phyloP scores from a whole-genome alignment of 2,888 invertebrate species.

The Eristalis pertinax region DNA sequence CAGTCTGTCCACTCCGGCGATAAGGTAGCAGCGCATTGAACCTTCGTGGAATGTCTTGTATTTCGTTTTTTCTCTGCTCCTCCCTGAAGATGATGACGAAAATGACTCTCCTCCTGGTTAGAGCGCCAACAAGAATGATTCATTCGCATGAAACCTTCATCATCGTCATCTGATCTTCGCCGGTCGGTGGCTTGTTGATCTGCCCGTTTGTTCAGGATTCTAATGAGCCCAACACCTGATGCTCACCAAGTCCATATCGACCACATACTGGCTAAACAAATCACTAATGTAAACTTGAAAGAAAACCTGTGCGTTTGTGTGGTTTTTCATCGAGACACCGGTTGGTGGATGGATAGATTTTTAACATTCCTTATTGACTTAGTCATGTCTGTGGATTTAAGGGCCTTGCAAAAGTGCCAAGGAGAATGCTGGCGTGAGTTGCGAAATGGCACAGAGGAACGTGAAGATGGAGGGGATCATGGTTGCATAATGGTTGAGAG shows the following conservation, averaged over 20 bases:
- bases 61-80: no score
- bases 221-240: neutral
- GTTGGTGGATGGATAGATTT: slow-evolving; percentile 13
- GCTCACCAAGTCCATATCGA: neutral
- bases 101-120: neutral
- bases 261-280: slow-evolving; percentile 6
- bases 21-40: neutral
- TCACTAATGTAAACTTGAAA: neutral
- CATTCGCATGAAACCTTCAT: neutral
- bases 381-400: neutral
- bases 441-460: neutral
- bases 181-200: neutral
- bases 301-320: neutral
- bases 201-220: neutral
- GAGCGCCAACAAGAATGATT: neutral
- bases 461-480: neutral
- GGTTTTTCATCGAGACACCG: slow-evolving; percentile 4
- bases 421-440: neutral
- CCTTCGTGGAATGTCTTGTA: neutral
- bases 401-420: neutral
- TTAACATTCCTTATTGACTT: slow-evolving; percentile 6
- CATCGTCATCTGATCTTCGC: neutral
- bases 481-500: neutral
- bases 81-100: neutral
- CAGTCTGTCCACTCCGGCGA: neutral